Percentiles rank a stretch among this genome's conserved stretches.
Conservation (phyloP, 2,888 invertebrate species). For the Prenolepis imparis region DNA sequence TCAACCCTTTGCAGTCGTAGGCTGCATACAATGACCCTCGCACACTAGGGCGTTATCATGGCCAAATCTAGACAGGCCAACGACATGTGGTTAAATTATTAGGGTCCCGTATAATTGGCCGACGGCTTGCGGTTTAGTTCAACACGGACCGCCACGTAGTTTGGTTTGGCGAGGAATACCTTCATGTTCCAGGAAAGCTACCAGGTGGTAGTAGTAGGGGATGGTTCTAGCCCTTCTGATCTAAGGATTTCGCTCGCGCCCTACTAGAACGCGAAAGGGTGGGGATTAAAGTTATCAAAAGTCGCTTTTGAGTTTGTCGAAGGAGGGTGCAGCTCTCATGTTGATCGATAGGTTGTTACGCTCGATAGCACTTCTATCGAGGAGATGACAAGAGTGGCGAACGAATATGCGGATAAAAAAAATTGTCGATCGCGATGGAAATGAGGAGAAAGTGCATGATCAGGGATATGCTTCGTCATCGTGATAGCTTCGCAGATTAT, state of each 20-base stretch:
- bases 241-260: conserved; percentile 55
- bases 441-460: conserved; percentile 7
- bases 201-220: conserved; percentile 17
- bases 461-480: neutral
- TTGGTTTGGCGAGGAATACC: conserved; percentile 64
- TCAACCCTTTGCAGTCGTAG: conserved; percentile 26
- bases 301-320: conserved; percentile 57
- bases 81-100: conserved; percentile 81
- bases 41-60: conserved; percentile 74
- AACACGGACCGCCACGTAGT: conserved; percentile 64
- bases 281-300: conserved; percentile 54
- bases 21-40: conserved; percentile 48
- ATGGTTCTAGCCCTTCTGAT: conserved; percentile 41
- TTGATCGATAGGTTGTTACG: conserved; percentile 46
- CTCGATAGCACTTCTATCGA: conserved; percentile 23
- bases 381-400: conserved; percentile 14
- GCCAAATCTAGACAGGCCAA: conserved; percentile 77
- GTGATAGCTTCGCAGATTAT: neutral
- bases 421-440: conserved; percentile 19
- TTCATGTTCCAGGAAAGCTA: conserved; percentile 40
- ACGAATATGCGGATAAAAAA: conserved; percentile 37
- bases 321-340: conserved; percentile 16
- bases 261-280: conserved; percentile 4
- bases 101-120: conserved; percentile 82
- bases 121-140: conserved; percentile 79